A percentile compares a stretch with the other conserved stretches of the same genome.
Conservation (phyloP, 1,140 invertebrate genomes). For the Amphibalanus amphitrite region DNA sequence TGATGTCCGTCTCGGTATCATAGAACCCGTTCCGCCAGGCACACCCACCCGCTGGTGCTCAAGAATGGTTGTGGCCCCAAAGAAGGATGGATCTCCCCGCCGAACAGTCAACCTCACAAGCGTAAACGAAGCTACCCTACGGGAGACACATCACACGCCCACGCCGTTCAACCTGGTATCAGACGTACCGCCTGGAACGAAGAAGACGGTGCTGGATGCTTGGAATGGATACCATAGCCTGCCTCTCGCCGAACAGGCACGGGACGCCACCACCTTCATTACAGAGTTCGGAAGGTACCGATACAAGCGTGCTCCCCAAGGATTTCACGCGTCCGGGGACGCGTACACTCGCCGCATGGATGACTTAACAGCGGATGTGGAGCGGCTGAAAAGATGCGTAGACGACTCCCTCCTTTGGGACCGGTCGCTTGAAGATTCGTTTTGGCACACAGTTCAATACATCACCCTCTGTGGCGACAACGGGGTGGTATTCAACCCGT, state of each 20-base stretch:
- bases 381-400: slow-evolving; percentile 3
- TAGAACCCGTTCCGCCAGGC: slow-evolving; percentile 8
- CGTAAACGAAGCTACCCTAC: background rate
- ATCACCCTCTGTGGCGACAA: no score
- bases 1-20: slow-evolving; percentile 9
- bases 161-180: slow-evolving; percentile 7
- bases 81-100: slow-evolving; percentile 9
- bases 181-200: slow-evolving; percentile 1
- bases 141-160: slow-evolving; percentile 8
- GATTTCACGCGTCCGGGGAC: background rate
- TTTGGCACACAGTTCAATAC: no score
- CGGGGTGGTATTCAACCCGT: no score
- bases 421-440: slow-evolving; percentile 1
- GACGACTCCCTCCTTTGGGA: background rate
- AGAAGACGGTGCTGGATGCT: slow-evolving; percentile 7
- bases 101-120: slow-evolving; percentile 6
- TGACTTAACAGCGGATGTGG: slow-evolving; percentile 2
- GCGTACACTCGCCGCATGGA: slow-evolving; percentile 5
- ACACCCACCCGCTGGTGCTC: slow-evolving; percentile 5
- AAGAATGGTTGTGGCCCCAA: slow-evolving; percentile 8
- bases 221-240: slow-evolving; percentile 4
- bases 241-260: slow-evolving; percentile 4
- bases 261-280: slow-evolving; percentile 8
- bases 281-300: slow-evolving; percentile 6
- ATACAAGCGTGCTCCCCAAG: slow-evolving; percentile 5